Percentiles rank a stretch among this genome's conserved stretches.
Conservation (phyloP, 2,797 vertebrate species). For the Gymnodraco acuticeps region DNA sequence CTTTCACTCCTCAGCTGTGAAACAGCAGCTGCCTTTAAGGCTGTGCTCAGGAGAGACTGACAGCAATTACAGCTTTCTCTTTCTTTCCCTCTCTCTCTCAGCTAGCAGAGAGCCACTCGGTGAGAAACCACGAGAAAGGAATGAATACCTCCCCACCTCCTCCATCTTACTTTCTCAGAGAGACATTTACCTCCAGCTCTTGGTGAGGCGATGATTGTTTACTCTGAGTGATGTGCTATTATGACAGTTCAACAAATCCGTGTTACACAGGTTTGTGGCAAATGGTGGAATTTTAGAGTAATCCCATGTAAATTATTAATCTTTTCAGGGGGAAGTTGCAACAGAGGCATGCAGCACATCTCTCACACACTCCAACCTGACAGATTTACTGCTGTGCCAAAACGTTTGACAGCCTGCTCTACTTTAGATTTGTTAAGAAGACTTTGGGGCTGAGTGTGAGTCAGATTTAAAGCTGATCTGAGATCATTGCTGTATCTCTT, state of each 20-base stretch:
- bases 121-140: conserved; percentile 81
- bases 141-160: conserved; percentile 58
- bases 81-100: conserved; percentile 55
- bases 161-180: conserved; percentile 62
- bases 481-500: conserved; percentile 57
- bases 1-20: conserved; percentile 75
- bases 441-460: conserved; percentile 66
- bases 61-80: conserved; percentile 87
- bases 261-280: conserved; percentile 77
- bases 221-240: conserved; percentile 83
- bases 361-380: conserved; percentile 74
- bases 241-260: conserved; percentile 84
- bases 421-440: conserved; percentile 77
- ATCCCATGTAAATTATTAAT: conserved; percentile 82
- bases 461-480: conserved; percentile 70
- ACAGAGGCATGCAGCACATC: conserved; percentile 67
- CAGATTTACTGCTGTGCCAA: conserved; percentile 78
- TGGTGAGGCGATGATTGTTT: conserved; percentile 74
- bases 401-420: conserved; percentile 80
- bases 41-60: conserved; percentile 85
- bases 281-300: conserved; percentile 75
- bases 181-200: conserved; percentile 80
- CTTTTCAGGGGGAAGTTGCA: conserved; percentile 68
- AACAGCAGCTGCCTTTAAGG: conserved; percentile 79
- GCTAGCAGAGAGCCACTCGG: conserved; percentile 74